Percentiles rank a stretch among this genome's conserved stretches.
phyloP scores from a whole-genome alignment of 2,113 vertebrate genomes.

The Cyrtonyx montezumae region DNA sequence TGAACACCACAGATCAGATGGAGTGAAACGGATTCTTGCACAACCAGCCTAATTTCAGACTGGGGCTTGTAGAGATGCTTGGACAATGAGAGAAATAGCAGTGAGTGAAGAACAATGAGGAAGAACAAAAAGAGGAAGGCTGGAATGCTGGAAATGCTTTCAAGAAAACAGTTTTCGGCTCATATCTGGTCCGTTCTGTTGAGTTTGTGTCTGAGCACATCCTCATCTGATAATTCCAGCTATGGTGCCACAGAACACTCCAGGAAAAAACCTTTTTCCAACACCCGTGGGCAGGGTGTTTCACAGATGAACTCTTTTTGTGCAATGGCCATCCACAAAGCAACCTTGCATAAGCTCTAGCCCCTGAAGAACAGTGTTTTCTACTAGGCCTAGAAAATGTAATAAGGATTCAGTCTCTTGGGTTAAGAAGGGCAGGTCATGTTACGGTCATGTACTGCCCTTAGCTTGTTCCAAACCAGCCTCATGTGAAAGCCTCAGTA shows the following conservation, averaged over 20 bases:
- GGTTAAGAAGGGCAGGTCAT: background rate
- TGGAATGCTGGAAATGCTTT: background rate
- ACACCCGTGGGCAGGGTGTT: background rate
- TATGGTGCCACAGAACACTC: background rate
- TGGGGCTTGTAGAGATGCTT: background rate
- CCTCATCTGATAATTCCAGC: background rate
- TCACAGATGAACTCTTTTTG: background rate
- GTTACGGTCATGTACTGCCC: background rate
- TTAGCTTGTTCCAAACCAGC: background rate
- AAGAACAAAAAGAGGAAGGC: background rate
- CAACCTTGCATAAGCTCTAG: background rate
- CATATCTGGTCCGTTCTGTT: background rate
- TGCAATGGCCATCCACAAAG: background rate
- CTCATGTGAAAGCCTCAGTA: background rate
- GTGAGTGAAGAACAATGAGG: background rate
- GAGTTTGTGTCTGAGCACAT: background rate
- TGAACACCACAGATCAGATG: background rate
- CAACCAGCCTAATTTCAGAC: background rate
- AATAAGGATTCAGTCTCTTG: background rate
- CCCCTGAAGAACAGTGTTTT: background rate
- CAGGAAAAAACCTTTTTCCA: background rate
- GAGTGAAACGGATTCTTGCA: background rate
- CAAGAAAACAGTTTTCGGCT: background rate
- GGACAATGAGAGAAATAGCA: background rate
- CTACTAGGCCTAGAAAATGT: background rate